Percentiles rank a stretch among this genome's conserved stretches.
phyloP scores from a whole-genome alignment of 2,113 vertebrate species.

The Desmodus rotundus region DNA sequence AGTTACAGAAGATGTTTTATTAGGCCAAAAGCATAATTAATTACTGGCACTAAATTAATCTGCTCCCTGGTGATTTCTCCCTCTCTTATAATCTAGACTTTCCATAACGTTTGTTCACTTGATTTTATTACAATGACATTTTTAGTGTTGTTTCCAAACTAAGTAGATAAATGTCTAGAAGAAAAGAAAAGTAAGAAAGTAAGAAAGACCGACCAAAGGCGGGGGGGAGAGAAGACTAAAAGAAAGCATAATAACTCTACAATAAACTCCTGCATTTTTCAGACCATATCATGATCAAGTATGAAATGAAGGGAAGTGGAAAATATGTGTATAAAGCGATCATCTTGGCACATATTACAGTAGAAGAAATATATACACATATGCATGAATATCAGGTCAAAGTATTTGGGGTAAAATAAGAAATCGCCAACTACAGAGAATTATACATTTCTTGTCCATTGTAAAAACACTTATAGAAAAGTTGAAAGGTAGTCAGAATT shows the following conservation, averaged over 20 bases:
- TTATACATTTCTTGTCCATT: not conserved
- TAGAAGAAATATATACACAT: not conserved
- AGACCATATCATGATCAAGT: not conserved
- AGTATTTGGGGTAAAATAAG: not conserved
- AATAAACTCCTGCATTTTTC: not conserved
- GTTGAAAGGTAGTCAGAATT: not conserved
- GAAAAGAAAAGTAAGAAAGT: fast-evolving
- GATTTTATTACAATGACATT: not conserved
- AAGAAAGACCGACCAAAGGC: too few species aligned
- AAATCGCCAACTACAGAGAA: not conserved
- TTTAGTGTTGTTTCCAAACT: not conserved
- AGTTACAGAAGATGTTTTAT: not conserved
- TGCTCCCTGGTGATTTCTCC: not conserved
- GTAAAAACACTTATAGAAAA: not conserved
- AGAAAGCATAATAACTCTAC: not conserved
- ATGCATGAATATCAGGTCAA: not conserved
- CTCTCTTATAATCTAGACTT: not conserved
- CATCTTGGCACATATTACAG: not conserved
- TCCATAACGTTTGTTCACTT: not conserved
- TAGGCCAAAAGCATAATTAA: not conserved
- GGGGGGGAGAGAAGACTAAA: too few species aligned
- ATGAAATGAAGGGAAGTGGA: not conserved
- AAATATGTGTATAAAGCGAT: not conserved
- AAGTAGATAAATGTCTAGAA: not conserved
- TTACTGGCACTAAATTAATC: not conserved